phyloP scores from a whole-genome alignment of 2,888 invertebrate species.

The Tetramorium bicarinatum region DNA sequence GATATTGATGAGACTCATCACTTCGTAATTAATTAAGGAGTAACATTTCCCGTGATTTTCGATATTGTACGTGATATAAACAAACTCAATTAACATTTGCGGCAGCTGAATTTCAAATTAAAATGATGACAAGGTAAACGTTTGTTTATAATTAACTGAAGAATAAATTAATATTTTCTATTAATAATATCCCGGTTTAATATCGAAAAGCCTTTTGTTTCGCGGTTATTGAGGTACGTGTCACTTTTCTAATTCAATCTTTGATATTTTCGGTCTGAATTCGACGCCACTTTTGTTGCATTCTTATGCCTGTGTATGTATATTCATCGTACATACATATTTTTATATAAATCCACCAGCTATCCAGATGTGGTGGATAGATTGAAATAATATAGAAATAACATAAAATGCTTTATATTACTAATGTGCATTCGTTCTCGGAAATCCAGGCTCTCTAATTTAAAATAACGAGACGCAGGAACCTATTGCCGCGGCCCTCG shows the following conservation, averaged over 20 bases:
- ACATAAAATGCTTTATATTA: background rate
- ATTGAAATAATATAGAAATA: conserved; percentile 13
- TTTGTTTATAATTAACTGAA: conserved; percentile 13
- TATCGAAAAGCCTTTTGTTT: background rate
- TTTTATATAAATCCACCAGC: conserved; percentile 13
- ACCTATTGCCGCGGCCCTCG: conserved; percentile 25
- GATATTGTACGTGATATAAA: background rate
- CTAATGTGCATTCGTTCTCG: conserved; percentile 13
- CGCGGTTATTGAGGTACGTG: background rate
- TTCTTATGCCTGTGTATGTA: background rate
- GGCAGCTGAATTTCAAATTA: conserved; percentile 11
- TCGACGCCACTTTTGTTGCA: background rate
- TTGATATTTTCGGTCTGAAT: background rate
- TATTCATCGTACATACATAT: background rate
- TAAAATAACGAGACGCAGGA: conserved; percentile 50
- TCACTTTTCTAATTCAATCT: background rate
- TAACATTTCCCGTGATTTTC: background rate
- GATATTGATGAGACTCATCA: background rate
- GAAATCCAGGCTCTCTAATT: conserved; percentile 36
- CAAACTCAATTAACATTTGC: background rate
- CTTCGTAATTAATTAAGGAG: conserved; percentile 17
- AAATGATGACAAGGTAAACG: background rate
- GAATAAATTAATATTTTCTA: background rate
- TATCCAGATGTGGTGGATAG: background rate
- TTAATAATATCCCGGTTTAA: background rate